Base-by-base conservation (phyloP, 2,888 invertebrate species). In the Oscheius sp. region DNA sequence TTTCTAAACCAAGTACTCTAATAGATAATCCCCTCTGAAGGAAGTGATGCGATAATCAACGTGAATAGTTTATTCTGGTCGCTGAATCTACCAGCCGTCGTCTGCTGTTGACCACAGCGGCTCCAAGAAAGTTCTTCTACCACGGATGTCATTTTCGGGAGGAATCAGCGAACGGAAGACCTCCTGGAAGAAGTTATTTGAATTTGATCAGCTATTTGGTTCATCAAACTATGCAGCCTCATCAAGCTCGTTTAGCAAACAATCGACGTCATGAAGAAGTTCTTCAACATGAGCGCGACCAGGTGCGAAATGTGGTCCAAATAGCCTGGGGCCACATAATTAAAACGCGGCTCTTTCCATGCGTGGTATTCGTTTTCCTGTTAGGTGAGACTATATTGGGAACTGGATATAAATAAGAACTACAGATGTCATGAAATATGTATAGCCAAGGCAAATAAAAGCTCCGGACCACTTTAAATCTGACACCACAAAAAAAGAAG, bases 91-190 rank as follows among this genome's bases (percentile, higher is more conserved):
- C 66, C 66, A 66, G 21, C 27, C 52, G 13, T 49, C 66, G 18
- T 66, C 52, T 25, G 18, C 52, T 7, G 18, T 21, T 27, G 25
- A 25, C 59, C 61, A 70, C 35, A 70, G 7, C 21, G 70, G 70
- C 46, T 46, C 49, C 46, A 70, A 58, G 58, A 52, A 70, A 41
- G 58, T 59, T 29, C 49, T 70, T 59, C 59, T 70, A 12, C 70
- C 70, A 9, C 70, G 70, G 21, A 70, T 58, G 35, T 70, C 70
- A 16, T 23, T 25, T 21, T 29, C 58, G 7, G 43, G 45, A 45
- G 70, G 70, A 29, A 70, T 53, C 18, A 70, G 46, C n/a, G 70
- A 70, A 43, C 70, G 59, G 41, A 70, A 70, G 23, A 70, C 70
- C 49, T 70, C 70, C 70, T 70, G 25, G 25, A 68, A 68, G 21